Evolutionary conservation across 2,888 invertebrate genomes (phyloP).

Genomic region (Acronicta aceris): DNA sequence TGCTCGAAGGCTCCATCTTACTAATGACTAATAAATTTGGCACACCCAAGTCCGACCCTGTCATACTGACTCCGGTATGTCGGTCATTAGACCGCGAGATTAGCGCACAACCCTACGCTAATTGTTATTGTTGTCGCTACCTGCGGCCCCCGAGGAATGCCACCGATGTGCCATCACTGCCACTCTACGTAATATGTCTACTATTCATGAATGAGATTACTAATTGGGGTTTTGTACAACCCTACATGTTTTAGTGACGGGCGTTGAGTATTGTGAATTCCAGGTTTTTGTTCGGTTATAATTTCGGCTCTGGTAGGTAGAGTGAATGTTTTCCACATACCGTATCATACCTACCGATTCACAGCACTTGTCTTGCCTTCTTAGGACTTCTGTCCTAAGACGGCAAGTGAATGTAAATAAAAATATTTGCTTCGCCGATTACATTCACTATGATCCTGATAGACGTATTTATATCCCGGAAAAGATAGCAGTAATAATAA

Average conservation of each 20-base stretch:
- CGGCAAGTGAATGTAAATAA: too few species aligned
- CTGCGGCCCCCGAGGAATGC: slow-evolving; percentile 53
- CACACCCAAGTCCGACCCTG: slow-evolving; percentile 41
- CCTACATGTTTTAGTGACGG: slow-evolving; percentile 25
- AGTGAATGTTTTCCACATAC: not conserved
- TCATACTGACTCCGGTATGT: slow-evolving; percentile 61
- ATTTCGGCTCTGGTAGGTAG: not conserved
- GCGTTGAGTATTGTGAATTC: not conserved
- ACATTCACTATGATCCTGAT: too few species aligned
- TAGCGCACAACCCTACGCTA: slow-evolving; percentile 69
- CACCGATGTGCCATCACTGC: slow-evolving; percentile 38
- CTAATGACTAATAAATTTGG: not conserved
- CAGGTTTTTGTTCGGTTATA: not conserved
- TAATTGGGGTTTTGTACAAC: slow-evolving; percentile 21
- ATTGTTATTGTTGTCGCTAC: slow-evolving; percentile 71
- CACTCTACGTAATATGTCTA: slow-evolving; percentile 8
- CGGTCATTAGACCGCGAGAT: slow-evolving; percentile 69
- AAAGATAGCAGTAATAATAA: too few species aligned
- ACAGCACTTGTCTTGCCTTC: too few species aligned
- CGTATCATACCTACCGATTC: too few species aligned
- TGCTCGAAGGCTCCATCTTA: not conserved
- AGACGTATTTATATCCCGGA: too few species aligned
- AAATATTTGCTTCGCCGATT: too few species aligned
- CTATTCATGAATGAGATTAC: slow-evolving; percentile 20
- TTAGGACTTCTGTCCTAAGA: too few species aligned